phyloP scores from a whole-genome alignment of 2,113 vertebrate species.

The Tursiops truncatus region DNA sequence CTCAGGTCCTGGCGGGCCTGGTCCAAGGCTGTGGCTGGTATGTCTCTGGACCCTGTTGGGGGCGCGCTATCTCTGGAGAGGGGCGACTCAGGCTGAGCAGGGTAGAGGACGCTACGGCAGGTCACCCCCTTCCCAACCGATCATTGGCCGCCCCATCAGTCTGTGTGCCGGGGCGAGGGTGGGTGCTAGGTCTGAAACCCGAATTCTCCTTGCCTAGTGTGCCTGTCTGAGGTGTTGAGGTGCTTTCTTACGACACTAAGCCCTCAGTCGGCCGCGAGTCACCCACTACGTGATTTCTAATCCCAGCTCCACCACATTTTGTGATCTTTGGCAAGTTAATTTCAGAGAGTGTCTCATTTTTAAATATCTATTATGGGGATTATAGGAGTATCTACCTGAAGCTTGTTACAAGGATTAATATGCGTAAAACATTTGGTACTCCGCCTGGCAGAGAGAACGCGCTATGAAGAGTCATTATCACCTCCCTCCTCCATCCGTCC shows the following conservation, averaged over 20 bases:
- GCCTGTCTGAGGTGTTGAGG: not conserved
- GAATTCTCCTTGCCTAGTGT: not conserved
- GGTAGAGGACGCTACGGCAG: not conserved
- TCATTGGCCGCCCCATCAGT: not conserved
- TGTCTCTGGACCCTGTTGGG: not conserved
- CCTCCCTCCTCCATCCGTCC: not conserved
- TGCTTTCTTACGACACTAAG: not conserved
- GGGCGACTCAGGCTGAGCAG: not conserved
- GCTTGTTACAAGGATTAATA: not conserved
- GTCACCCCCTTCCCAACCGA: not conserved
- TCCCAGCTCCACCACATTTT: not conserved
- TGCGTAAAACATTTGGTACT: not conserved
- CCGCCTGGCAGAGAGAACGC: not conserved
- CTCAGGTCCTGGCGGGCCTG: not conserved
- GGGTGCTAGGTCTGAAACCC: not conserved
- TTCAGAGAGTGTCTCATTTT: not conserved
- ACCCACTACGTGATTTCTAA: not conserved
- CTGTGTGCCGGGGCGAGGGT: not conserved
- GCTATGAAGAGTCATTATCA: not conserved
- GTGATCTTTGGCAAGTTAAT: not conserved
- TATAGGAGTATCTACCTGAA: not conserved
- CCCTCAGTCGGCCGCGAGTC: not conserved
- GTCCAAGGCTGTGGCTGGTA: not conserved
- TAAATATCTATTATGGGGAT: not conserved
- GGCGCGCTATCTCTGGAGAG: not conserved